Evolutionary conservation across 2,888 invertebrate species (phyloP), one percentile per base, ranked within the genome.

Genomic region (Synergus itoensis): DNA sequence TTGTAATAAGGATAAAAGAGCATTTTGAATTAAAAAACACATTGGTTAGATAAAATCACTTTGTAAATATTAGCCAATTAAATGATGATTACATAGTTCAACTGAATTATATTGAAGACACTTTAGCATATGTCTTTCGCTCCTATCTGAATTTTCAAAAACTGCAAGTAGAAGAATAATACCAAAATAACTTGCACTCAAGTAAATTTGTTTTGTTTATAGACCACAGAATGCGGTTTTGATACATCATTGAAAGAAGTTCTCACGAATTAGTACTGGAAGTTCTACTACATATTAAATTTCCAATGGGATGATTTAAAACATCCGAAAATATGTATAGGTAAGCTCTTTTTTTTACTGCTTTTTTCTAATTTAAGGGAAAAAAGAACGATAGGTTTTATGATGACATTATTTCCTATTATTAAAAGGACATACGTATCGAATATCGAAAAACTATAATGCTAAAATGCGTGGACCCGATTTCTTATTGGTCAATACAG

Each of bases 61-160:
- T 36, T 0, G n/a, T 53, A 9, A 57, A 57, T 18, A 18, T 57
- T 1, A 18, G 9, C 9, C 53, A 43, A 48, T 65, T 12, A 75
- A 28, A 57, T 82, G 82, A 80, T 82, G 82, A 82, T 63, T 80
- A 78, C 82, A 82, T 82, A 83, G 83, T 83, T 81, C 83, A 83
- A 69, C 83, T 80, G 83, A 83, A 64, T 64, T 62, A 21, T 48
- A 65, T 80, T 83, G 81, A 80, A 65, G 82, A 53, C 79, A 63
- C 77, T 77, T 78, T 78, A 12, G 36, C 43, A 64, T 36, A 75
- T 81, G 84, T 84, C 84, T 84, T 84, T 84, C 82, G 84, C 84
- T 84, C 82, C 82, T 84, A 83, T 21, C 84, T 84, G 84, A 84
- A 12, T 16, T 76, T 41, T 14, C 12, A 11, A 77, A 57, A 8